phyloP scores from a whole-genome alignment of 2,113 vertebrate genomes.

The zebrafish (Danio rerio) region DNA sequence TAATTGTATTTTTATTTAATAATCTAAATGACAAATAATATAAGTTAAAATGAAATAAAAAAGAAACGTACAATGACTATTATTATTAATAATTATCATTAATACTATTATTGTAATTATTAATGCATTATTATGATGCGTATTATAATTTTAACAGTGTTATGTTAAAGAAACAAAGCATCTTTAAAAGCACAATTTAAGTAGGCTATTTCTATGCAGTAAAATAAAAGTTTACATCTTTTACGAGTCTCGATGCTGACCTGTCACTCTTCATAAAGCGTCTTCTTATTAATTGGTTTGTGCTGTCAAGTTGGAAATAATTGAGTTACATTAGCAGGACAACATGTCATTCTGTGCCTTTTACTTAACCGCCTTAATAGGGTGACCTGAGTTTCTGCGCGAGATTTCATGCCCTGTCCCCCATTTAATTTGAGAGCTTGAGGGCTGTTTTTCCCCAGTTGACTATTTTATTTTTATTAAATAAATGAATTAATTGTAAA shows the following conservation, averaged over 20 bases:
- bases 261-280: slow-evolving; percentile 70
- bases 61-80: too few species aligned
- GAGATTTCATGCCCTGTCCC: slow-evolving; percentile 60
- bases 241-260: slow-evolving; percentile 47
- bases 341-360: slow-evolving; percentile 75
- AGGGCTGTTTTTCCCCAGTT: slow-evolving; percentile 69
- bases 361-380: slow-evolving; percentile 77
- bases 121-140: neutral
- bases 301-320: slow-evolving; percentile 77
- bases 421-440: slow-evolving; percentile 65
- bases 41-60: neutral
- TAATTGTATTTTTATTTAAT: neutral
- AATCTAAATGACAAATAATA: neutral
- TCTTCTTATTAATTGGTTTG: slow-evolving; percentile 72
- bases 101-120: neutral
- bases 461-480: slow-evolving; percentile 68
- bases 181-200: too few species aligned
- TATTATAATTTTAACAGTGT: neutral
- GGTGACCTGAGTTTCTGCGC: slow-evolving; percentile 62
- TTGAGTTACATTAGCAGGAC: slow-evolving; percentile 73
- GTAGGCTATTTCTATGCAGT: too few species aligned
- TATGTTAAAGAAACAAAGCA: neutral
- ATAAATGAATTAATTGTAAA: neutral
- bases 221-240: slow-evolving; percentile 14
- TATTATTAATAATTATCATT: neutral